Evolutionary conservation across 2,113 vertebrate genomes (phyloP), one percentile per base, ranked within the genome.

Genomic region (Miniopterus natalensis): DNA sequence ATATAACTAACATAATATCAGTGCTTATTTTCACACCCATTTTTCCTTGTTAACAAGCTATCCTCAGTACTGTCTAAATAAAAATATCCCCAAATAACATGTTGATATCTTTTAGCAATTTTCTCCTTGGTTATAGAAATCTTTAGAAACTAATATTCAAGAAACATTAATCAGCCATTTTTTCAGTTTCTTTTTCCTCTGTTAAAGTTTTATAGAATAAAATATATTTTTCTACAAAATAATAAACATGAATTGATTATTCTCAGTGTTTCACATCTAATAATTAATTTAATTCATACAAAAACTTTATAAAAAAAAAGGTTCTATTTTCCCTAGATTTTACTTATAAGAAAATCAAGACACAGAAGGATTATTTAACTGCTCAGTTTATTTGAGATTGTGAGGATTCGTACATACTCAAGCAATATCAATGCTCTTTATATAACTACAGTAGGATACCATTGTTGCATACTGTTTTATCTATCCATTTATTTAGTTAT

Each of bases 101-200:
- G 53, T 59, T 66, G 47, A 40, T 45, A 63, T 31, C 6, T n/a
- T 91, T 84, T 49, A 90, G n/a, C 15, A 87, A 12, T 51, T 71
- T 57, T 71, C 25, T 84, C 84, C 25, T 59, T 59, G 6, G 2
- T 51, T 92, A 74, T 40, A 57, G 45, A 88, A 11, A 61, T 91
- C 9, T 40, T 79, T 74, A 51, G 25, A 14, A 63, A 86, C 15
- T 47, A 53, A 12, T 70, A 40, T 59, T 40, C 79, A 73, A 59
- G 53, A 65, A 85, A 45, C 11, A 66, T 49, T 47, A 40, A 51
- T 49, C 4, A 25, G 11, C 11, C 15, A 49, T 55, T 29, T 65
- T 29, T 92, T 89, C 18, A 88, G 75, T 81, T 94, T 74, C 11
- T 57, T 96, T 93, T 87, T 51, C 40, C 42, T 79, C 1, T 53